These are phyloP conservation scores for Chaetophractus vellerosus DNA, from an alignment of 2,797 vertebrate species.

Conservation along the genomic window DNA sequence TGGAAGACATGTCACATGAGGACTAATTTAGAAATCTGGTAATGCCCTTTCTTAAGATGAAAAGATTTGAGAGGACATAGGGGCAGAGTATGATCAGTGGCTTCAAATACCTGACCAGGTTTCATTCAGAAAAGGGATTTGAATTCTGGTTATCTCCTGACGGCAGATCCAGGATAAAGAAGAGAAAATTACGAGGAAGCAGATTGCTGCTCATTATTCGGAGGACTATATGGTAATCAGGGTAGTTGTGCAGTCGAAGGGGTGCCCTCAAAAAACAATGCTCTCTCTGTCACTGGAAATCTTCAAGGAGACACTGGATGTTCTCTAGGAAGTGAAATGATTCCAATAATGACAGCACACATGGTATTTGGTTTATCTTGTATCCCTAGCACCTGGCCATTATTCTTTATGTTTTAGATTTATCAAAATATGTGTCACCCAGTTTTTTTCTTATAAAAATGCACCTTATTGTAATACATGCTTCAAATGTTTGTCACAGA, in stretches of 20 bases:
- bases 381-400: background rate
- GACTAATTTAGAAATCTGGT: background rate
- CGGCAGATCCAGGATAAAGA: background rate
- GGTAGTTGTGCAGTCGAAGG: background rate
- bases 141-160: background rate
- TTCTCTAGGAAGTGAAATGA: background rate
- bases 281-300: background rate
- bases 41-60: background rate
- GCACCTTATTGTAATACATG: background rate
- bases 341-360: background rate
- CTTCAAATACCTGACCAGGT: background rate
- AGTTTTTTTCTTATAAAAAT: background rate
- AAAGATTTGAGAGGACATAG: background rate
- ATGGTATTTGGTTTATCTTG: too few relatives aligned
- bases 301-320: background rate
- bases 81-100: background rate
- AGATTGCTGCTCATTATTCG: background rate
- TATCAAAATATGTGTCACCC: background rate
- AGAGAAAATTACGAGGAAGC: background rate
- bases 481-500: background rate
- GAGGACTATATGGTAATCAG: background rate
- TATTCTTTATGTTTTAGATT: background rate
- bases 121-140: background rate
- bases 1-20: background rate
- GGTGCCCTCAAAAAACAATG: background rate